Evolutionary conservation across 1,140 invertebrate species (phyloP).

Genomic region (Eueides isabella): DNA sequence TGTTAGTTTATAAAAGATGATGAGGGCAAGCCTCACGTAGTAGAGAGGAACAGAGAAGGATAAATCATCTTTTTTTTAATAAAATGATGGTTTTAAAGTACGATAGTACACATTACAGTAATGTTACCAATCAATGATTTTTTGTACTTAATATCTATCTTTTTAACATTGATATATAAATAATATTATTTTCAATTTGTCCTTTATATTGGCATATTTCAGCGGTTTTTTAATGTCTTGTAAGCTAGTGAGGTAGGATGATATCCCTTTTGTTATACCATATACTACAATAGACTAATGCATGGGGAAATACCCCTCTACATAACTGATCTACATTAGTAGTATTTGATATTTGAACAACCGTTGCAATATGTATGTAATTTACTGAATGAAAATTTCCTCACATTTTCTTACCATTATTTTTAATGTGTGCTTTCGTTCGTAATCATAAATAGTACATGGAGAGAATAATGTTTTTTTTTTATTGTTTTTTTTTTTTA

Average conservation of each 20-base stretch:
- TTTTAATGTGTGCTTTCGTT: neutral
- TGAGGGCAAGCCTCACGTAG: neutral
- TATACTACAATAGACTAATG: too few species aligned
- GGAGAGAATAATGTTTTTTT: slow-evolving; percentile 28
- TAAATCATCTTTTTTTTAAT: neutral
- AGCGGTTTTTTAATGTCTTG: too few species aligned
- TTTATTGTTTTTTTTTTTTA: slow-evolving; percentile 31
- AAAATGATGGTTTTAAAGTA: neutral
- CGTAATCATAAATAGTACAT: slow-evolving; percentile 13
- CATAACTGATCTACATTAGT: too few species aligned
- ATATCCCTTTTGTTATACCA: too few species aligned
- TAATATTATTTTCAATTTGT: neutral
- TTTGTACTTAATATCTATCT: slow-evolving; percentile 9
- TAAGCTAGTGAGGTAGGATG: too few species aligned
- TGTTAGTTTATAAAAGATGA: slow-evolving; percentile 11
- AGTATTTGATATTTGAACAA: too few species aligned
- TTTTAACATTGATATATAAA: neutral
- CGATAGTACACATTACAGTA: slow-evolving; percentile 8
- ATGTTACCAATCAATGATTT: neutral
- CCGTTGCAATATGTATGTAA: too few species aligned
- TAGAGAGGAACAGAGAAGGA: neutral
- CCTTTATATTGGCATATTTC: too few species aligned
- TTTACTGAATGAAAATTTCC: too few species aligned
- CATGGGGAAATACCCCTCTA: too few species aligned
- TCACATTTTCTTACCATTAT: neutral